Percentiles rank a stretch among this genome's conserved stretches.
These are phyloP conservation scores for Paralvinella palmiformis DNA, from an alignment of 1,140 invertebrate species.

Conservation along the genomic window DNA sequence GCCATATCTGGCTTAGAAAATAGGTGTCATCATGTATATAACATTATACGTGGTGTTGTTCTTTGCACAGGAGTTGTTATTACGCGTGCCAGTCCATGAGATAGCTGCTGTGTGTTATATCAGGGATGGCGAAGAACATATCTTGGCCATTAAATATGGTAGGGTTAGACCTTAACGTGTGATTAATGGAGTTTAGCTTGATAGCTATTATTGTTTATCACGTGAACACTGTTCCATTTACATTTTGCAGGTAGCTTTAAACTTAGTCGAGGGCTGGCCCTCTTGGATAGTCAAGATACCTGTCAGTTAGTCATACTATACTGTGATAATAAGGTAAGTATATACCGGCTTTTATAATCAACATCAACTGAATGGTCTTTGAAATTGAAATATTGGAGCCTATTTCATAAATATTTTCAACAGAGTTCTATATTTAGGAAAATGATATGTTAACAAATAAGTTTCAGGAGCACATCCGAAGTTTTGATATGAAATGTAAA, in stretches of 20 bases:
- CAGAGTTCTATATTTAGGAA: too few species aligned
- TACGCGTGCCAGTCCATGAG: conserved; percentile 43
- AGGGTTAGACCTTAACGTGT: conserved; percentile 15
- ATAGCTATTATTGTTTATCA: not conserved
- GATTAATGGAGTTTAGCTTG: not conserved
- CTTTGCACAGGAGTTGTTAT: conserved; percentile 33
- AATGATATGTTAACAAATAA: too few species aligned
- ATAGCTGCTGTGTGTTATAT: conserved; percentile 49
- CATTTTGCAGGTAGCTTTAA: not conserved
- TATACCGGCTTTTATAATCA: too few species aligned
- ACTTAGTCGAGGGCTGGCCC: too few species aligned
- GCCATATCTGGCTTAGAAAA: too few species aligned
- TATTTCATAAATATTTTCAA: too few species aligned
- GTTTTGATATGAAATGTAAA: too few species aligned
- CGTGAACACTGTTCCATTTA: not conserved
- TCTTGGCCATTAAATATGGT: conserved; percentile 47
- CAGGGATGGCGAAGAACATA: conserved; percentile 42
- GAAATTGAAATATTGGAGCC: too few species aligned
- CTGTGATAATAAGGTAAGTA: conserved; percentile 35
- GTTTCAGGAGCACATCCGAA: too few species aligned
- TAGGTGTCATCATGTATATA: too few species aligned
- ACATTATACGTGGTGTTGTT: not conserved
- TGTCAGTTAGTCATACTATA: conserved; percentile 40
- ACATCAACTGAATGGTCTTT: too few species aligned
- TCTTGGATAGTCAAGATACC: too few species aligned